Evolutionary conservation across 92 coral and sea anemone genomes (phyloP).

Genomic region (Micromussa lordhowensis): DNA sequence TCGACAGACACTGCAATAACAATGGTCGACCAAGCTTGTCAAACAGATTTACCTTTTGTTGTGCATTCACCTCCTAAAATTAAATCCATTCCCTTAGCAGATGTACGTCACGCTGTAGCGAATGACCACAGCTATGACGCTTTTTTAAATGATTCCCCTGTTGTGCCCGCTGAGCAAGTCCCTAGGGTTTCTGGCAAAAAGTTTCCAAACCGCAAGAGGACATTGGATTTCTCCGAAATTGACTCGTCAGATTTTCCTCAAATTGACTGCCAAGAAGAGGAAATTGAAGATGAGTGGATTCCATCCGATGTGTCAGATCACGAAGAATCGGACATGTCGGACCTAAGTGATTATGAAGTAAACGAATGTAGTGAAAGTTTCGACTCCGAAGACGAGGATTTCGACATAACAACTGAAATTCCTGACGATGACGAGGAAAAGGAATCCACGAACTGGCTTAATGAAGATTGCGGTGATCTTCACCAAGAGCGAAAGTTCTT

Average conservation of each 20-base stretch:
- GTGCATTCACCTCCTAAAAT: neutral
- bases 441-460: slow-evolving; percentile 23
- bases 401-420: neutral
- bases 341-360: neutral
- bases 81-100: neutral
- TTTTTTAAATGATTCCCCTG: no score
- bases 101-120: neutral
- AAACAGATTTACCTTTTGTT: neutral
- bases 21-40: neutral
- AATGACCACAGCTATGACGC: neutral
- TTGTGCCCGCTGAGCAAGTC: no score
- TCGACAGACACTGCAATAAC: neutral
- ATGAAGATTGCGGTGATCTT: neutral
- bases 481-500: slow-evolving; percentile 18
- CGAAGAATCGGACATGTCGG: neutral
- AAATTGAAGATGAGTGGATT: no score
- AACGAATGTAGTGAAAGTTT: neutral
- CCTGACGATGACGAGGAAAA: neutral
- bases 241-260: neutral
- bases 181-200: no score
- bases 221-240: no score
- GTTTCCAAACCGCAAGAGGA: no score
- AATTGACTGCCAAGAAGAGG: neutral
- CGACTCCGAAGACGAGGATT: neutral
- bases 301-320: neutral